Percentiles rank a stretch among this genome's conserved stretches.
Conservation (phyloP, 2,797 vertebrate species). For the Mormyrus hasselquistii region DNA sequence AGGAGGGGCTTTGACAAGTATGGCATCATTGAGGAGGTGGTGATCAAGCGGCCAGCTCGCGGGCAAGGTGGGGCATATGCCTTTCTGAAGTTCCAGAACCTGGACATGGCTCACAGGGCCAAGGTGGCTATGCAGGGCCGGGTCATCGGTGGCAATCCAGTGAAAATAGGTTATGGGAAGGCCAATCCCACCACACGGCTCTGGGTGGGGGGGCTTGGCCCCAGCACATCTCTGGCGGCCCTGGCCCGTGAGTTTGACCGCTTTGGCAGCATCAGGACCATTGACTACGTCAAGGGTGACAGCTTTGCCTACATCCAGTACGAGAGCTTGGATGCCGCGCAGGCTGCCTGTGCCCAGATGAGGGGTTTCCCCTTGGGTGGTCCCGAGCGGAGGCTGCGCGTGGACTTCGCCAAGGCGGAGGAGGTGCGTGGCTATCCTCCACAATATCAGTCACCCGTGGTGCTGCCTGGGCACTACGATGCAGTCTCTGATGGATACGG, state of each 20-base stretch:
- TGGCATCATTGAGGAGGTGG: slow-evolving; percentile 90
- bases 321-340: slow-evolving; percentile 88
- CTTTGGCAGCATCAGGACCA: slow-evolving; percentile 91
- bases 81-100: slow-evolving; percentile 95
- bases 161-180: slow-evolving; percentile 95
- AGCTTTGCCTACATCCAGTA: slow-evolving; percentile 96
- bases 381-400: slow-evolving; percentile 78
- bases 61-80: slow-evolving; percentile 89
- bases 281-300: slow-evolving; percentile 94
- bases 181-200: slow-evolving; percentile 91
- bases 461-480: slow-evolving; percentile 76
- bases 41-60: slow-evolving; percentile 84
- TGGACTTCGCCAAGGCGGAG: slow-evolving; percentile 95
- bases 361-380: slow-evolving; percentile 87
- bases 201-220: slow-evolving; percentile 90
- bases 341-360: slow-evolving; percentile 93
- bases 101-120: slow-evolving; percentile 94
- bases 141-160: slow-evolving; percentile 81
- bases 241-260: slow-evolving; percentile 92
- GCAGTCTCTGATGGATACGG: slow-evolving; percentile 74
- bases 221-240: slow-evolving; percentile 80
- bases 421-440: slow-evolving; percentile 78
- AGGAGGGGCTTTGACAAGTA: slow-evolving; percentile 90
- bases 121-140: slow-evolving; percentile 96
- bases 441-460: slow-evolving; percentile 71